These are phyloP conservation scores for Caenorhabditis sp. DNA, from an alignment of 2,888 invertebrate genomes.

Conservation along the genomic window DNA sequence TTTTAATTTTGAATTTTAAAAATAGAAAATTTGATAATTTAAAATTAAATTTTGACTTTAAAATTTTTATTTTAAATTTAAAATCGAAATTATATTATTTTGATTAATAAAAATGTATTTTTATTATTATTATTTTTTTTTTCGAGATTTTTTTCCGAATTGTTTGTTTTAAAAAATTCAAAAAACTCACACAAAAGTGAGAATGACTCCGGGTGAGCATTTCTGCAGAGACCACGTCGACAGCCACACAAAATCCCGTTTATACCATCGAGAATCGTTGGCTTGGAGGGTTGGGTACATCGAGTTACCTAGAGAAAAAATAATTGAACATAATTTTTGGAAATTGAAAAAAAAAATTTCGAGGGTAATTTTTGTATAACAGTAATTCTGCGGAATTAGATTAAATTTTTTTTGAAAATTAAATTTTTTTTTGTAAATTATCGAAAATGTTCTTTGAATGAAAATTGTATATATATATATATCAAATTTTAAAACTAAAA, in stretches of 20 bases:
- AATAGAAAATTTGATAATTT: too few relatives aligned
- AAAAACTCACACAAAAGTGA: slow-evolving; percentile 67
- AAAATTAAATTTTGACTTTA: too few relatives aligned
- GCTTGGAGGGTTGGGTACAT: slow-evolving; percentile 73
- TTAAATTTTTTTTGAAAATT: slow-evolving; percentile 13
- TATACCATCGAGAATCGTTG: slow-evolving; percentile 55
- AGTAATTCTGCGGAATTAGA: too few relatives aligned
- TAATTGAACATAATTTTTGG: background rate
- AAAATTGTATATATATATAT: too few relatives aligned
- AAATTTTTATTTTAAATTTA: background rate
- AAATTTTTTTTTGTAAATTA: background rate
- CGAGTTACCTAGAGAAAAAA: slow-evolving; percentile 50
- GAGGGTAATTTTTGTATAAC: background rate
- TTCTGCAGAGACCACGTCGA: slow-evolving; percentile 59
- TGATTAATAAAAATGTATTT: background rate
- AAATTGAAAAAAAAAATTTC: slow-evolving; percentile 3
- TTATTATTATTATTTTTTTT: background rate
- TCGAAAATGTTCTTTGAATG: background rate
- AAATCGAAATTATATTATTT: too few relatives aligned
- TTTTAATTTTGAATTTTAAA: too few relatives aligned
- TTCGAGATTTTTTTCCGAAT: slow-evolving; percentile 1
- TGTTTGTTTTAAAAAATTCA: background rate
- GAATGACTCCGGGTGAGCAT: slow-evolving; percentile 63
- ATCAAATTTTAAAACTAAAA: too few relatives aligned
- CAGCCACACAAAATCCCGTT: slow-evolving; percentile 72